A percentile compares a stretch with the other conserved stretches of the same genome.
These are phyloP conservation scores for Dolomedes plantarius DNA, from an alignment of 2,888 invertebrate species.

Conservation along the genomic window DNA sequence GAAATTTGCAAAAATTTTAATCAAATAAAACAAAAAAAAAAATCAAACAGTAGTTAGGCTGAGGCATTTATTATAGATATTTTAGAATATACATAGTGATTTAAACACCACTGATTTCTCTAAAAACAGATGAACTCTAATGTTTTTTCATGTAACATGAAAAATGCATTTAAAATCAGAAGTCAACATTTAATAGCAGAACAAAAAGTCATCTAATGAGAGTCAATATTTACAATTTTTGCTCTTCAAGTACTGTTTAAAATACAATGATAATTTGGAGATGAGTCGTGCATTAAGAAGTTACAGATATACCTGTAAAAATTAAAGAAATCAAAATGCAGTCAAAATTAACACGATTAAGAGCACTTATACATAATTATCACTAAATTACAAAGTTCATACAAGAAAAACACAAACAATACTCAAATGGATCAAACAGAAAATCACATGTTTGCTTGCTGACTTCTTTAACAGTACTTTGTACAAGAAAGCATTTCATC, in stretches of 20 bases:
- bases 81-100: conserved; percentile 61
- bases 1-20: too few relatives aligned
- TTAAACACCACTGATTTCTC: conserved; percentile 28
- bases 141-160: conserved; percentile 41
- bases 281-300: conserved; percentile 7
- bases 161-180: conserved; percentile 51
- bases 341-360: neutral
- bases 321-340: neutral
- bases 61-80: conserved; percentile 32
- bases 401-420: too few relatives aligned
- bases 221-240: conserved; percentile 12
- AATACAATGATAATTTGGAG: conserved; percentile 26
- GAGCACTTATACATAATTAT: neutral
- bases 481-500: too few relatives aligned
- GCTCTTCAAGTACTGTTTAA: conserved; percentile 3
- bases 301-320: neutral
- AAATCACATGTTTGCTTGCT: too few relatives aligned
- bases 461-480: too few relatives aligned
- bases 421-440: too few relatives aligned
- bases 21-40: neutral
- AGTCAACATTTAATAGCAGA: conserved; percentile 29
- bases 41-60: conserved; percentile 37
- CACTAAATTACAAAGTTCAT: too few relatives aligned
- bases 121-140: conserved; percentile 64
- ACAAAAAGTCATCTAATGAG: conserved; percentile 26